Base-by-base conservation (phyloP, 2,113 vertebrate genomes). In the Apteryx owenii region DNA sequence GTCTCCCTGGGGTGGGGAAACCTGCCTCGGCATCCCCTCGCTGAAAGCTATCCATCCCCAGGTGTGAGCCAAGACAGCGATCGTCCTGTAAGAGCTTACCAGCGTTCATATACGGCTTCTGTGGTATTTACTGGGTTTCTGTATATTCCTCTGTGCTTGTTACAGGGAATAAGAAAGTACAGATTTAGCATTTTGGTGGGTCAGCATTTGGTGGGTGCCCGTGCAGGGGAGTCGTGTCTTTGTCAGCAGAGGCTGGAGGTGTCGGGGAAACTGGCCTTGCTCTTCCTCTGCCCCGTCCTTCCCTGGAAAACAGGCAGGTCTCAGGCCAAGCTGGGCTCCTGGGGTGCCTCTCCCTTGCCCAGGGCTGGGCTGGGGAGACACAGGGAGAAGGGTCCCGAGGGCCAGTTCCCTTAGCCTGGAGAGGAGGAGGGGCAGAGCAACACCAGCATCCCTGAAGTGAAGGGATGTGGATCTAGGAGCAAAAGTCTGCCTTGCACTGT, bases 281-380 rank as follows among this genome's bases (percentile, higher is more conserved):
- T 81, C 16, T 51, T 84, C 36, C 14, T 81, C 23, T 0, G 0
- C 3, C 16, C 6, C 10, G 4, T 56, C 18, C 5, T 17, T 83
- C 9, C 33, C 77, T 31, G 14, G 25, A 46, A 66, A 84, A 48
- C 26, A 70, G 84, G 28, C 31, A 46, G 46, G 7, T 11, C 44
- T 10, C n/a, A 26, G 46, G 15, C 12, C 13, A 40, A 19, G 48
- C 38, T 62, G 46, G 42, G 15, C 13, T 58, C 33, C 69, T 92
- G 38, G 20, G 11, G 1, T 82, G 29, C 26, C 20, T 80, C 31
- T 5, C 25, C n/a, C 9, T 75, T n/a, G 85, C 19, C 22, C 18
- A 10, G 3, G 7, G 33, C 50, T 4, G 6, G 36, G 17, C 61
- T 29, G 31, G 26, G 25, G 42, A 64, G 73, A 51, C 72, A 78